Base-by-base conservation (phyloP, 2,888 invertebrate genomes). In the Dichetophora obliterata region DNA sequence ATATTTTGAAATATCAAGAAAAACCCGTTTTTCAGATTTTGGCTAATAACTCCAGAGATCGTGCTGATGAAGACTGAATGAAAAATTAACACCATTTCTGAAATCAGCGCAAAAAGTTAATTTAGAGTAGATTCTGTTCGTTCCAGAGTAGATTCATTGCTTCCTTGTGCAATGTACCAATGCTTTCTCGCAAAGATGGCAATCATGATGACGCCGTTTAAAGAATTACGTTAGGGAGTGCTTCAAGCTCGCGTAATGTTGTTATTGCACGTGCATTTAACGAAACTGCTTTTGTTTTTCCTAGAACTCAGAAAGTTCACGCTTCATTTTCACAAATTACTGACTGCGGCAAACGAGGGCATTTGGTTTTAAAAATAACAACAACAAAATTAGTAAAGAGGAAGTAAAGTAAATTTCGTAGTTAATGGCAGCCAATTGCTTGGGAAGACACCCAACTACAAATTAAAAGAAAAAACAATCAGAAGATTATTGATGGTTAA, bases 301-400 rank as follows among this genome's bases (percentile, higher is more conserved):
- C 22, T 5, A 66, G 66, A 66, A 37, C n/a, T 43, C n/a, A n/a
- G 6, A 43, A 5, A 34, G 43, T 66, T 43, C 37, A 31, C 37
- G 16, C 37, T 66, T 66, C 11, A 66, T 66, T 66, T 66, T 37
- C 34, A 66, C 66, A 66, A 66, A 66, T 66, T 66, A 66, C 34
- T 37, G 66, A 66, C 66, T 14, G 11, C 22, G 16, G 9, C n/a
- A n/a, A n/a, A 66, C 11, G 8, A 34, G 5, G 34, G 19, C 34
- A 37, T 19, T 19, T 31, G 31, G 19, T 4, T 22, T n/a, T 19
- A 4, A 16, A 34, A 31, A 19, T 9, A 34, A 34, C 19, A 66
- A 66, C 19, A 19, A 43, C 37, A 37, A 43, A 34, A 37, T 37
- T 8, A 14, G 37, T 34, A 31, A 59, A 22, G 8, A 59, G 11